Evolutionary conservation across 2,797 vertebrate species (phyloP).

Genomic region (Protosalanx chinensis): DNA sequence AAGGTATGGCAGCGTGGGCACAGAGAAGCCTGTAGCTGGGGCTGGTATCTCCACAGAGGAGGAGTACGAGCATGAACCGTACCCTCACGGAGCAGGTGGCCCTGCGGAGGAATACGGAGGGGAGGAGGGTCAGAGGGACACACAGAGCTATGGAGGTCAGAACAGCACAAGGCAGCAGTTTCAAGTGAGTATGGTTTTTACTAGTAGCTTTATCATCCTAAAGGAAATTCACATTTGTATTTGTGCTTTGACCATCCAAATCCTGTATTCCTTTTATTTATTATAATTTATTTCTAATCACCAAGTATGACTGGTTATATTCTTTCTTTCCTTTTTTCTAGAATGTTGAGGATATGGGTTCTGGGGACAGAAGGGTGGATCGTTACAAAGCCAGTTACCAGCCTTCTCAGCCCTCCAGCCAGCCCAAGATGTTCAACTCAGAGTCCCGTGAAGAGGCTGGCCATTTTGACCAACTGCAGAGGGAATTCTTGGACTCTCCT

Average conservation of each 20-base stretch:
- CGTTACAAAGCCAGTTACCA: conserved; percentile 80
- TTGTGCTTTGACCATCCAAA: background rate
- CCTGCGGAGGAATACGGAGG: conserved; percentile 71
- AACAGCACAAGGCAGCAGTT: conserved; percentile 67
- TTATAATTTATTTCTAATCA: background rate
- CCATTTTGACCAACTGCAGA: conserved; percentile 81
- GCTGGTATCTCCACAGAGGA: conserved; percentile 68
- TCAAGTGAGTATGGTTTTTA: conserved; percentile 70
- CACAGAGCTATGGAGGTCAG: conserved; percentile 62
- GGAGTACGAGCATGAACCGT: conserved; percentile 65
- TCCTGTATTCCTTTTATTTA: background rate
- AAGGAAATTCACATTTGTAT: background rate
- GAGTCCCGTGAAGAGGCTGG: conserved; percentile 66
- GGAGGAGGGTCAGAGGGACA: conserved; percentile 57
- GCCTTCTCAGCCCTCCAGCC: conserved; percentile 74
- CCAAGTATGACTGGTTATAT: background rate
- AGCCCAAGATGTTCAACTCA: conserved; percentile 66
- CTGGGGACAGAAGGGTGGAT: conserved; percentile 54
- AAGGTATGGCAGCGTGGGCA: conserved; percentile 57
- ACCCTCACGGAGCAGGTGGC: conserved; percentile 62
- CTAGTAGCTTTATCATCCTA: background rate
- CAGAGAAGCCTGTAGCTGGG: conserved; percentile 63
- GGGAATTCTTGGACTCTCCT: conserved; percentile 80
- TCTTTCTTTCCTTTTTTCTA: conserved; percentile 10
- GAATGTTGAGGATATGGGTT: conserved; percentile 65